Base-by-base conservation (phyloP, 2,113 vertebrate species). In the Anhinga anhinga region DNA sequence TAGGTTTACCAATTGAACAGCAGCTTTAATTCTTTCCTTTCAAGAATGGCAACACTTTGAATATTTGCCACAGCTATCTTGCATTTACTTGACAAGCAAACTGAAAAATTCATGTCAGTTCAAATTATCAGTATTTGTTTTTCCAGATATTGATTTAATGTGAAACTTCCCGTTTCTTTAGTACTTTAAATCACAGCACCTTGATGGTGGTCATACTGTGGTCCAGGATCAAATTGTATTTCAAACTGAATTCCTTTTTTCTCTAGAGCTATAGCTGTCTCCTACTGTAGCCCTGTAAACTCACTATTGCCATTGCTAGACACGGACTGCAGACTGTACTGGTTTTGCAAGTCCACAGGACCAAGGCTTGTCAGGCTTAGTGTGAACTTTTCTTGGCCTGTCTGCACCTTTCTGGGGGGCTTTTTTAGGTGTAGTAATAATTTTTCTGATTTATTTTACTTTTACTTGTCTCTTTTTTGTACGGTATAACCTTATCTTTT, bases 271-370 rank as follows among this genome's bases (percentile, higher is more conserved):
- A 21, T 6, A 73, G 16, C 5, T 72, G 15, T 53, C 26, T n/a
- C 72, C 34, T 29, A 3, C 25, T 26, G 27, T n/a, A 67, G 44
- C 15, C 15, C 26, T 11, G 27, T n/a, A 92, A 88, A 73, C 5
- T 79, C 10, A 25, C 15, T 55, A 2, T 0, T 65, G 32, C 4
- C 16, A 32, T 40, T 52, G 26, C 25, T 55, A n/a, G 23, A 1
- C 4, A 45, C 1, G 4, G 14, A 10, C 7, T 72, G 17, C 21
- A 80, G 36, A 44, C 11, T 13, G 9, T 26, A 42, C 13, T 29
- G n/a, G 27, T 38, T 70, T 82, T 73, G 14, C 18, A 85, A 76
- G 34, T 40, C n/a, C 52, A 44, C 42, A 72, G 19, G 16, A 80
- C 22, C 1, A 4, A 77, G 36, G 45, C 13, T 81, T 86, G 40